Evolutionary conservation across 2,113 vertebrate genomes (phyloP).

Genomic region (Catharus minimus): DNA sequence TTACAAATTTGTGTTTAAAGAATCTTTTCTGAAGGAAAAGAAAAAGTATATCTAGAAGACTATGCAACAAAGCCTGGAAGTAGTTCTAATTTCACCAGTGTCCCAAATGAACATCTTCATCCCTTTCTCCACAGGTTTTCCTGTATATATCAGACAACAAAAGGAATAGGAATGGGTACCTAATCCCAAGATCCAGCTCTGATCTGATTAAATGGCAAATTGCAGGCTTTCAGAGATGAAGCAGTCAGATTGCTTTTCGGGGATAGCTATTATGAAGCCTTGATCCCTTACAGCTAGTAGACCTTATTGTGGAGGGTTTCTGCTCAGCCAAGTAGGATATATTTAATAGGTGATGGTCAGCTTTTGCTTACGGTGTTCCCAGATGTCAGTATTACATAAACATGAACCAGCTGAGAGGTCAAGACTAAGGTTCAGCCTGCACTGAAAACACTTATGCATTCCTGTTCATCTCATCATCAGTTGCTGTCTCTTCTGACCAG

Average conservation of each 20-base stretch:
- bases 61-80: not conserved
- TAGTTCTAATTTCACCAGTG: not conserved
- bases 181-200: not conserved
- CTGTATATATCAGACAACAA: not conserved
- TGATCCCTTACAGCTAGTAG: not conserved
- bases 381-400: not conserved
- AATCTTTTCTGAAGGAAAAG: not conserved
- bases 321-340: not conserved
- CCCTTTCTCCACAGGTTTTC: not conserved
- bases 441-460: not conserved
- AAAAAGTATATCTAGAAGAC: not conserved
- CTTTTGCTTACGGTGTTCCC: not conserved
- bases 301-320: not conserved
- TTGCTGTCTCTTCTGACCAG: not conserved
- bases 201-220: not conserved
- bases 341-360: not conserved
- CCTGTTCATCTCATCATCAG: not conserved
- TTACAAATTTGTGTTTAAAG: not conserved
- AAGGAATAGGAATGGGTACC: not conserved
- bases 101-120: not conserved
- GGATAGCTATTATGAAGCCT: not conserved
- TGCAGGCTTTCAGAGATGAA: not conserved
- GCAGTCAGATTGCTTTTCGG: not conserved
- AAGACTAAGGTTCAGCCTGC: not conserved
- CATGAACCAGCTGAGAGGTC: not conserved